A percentile compares a stretch with the other conserved stretches of the same genome.
phyloP scores from a whole-genome alignment of 2,113 vertebrate species.

The Microtus richardsoni region DNA sequence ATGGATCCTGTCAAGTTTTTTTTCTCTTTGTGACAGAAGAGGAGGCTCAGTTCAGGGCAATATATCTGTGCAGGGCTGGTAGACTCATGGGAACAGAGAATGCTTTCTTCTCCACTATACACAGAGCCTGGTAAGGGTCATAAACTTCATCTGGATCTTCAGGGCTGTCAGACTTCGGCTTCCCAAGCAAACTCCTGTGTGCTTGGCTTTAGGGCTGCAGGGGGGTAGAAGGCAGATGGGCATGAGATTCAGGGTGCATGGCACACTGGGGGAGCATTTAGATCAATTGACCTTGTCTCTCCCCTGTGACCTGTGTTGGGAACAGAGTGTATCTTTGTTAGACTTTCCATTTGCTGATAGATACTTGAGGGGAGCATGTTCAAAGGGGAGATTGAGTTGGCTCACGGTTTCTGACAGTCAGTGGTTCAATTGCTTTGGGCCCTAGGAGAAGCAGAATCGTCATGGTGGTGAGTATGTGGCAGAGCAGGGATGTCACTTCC shows the following conservation, averaged over 20 bases:
- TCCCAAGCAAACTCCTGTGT: neutral
- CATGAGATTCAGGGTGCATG: neutral
- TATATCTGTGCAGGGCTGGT: neutral
- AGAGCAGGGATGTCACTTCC: neutral
- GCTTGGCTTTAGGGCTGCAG: neutral
- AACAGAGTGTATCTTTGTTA: neutral
- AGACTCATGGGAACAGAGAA: neutral
- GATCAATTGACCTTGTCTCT: neutral
- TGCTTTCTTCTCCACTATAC: neutral
- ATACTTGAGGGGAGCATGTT: too few species aligned
- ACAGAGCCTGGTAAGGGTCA: neutral
- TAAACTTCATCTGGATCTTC: too few species aligned
- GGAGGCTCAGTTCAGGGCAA: neutral
- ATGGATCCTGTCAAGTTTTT: neutral
- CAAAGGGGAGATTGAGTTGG: neutral
- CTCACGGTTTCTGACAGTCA: neutral
- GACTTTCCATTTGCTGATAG: neutral
- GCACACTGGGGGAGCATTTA: rapidly evolving
- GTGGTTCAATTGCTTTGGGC: neutral
- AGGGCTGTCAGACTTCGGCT: neutral
- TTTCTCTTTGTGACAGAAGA: neutral
- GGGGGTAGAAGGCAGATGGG: neutral
- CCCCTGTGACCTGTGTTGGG: neutral
- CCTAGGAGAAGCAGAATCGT: neutral
- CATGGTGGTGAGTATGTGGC: neutral